Evolutionary conservation across 2,888 invertebrate species (phyloP).

Genomic region (Drosophila phalerata): DNA sequence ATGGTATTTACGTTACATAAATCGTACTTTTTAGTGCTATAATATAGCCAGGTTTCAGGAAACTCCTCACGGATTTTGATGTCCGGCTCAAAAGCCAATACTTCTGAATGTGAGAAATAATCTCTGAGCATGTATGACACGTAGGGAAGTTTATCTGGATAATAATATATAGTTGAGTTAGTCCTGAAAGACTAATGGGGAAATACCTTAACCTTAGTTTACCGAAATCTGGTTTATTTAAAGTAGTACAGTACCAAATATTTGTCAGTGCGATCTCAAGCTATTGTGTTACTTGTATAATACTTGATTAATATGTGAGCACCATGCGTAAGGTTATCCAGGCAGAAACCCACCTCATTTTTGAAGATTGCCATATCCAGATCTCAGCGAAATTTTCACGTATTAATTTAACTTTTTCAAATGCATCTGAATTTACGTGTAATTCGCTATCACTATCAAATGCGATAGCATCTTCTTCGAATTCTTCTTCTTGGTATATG

Average conservation of each 20-base stretch:
- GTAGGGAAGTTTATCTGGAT: constrained; percentile 21
- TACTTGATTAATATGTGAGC: constrained; percentile 19
- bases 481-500: constrained; percentile 10
- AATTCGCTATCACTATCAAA: neutral
- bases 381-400: constrained; percentile 66
- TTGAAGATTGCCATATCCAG: constrained; percentile 69
- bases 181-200: constrained; percentile 1
- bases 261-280: constrained; percentile 21
- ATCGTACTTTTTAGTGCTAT: constrained; percentile 22
- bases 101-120: neutral
- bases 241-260: neutral
- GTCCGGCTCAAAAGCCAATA: neutral
- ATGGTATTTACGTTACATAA: neutral
- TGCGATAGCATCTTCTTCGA: constrained; percentile 1
- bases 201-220: constrained; percentile 39
- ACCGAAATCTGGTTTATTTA: neutral
- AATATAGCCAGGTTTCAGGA: constrained; percentile 42
- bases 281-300: constrained; percentile 33
- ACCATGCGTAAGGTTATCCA: constrained; percentile 24
- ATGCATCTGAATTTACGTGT: neutral
- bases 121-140: constrained; percentile 20
- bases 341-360: constrained; percentile 56
- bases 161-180: constrained; percentile 24
- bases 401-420: constrained; percentile 22
- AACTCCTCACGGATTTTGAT: constrained; percentile 50